Evolutionary conservation across 2,888 invertebrate species (phyloP).

Genomic region (Chironomus tentans): DNA sequence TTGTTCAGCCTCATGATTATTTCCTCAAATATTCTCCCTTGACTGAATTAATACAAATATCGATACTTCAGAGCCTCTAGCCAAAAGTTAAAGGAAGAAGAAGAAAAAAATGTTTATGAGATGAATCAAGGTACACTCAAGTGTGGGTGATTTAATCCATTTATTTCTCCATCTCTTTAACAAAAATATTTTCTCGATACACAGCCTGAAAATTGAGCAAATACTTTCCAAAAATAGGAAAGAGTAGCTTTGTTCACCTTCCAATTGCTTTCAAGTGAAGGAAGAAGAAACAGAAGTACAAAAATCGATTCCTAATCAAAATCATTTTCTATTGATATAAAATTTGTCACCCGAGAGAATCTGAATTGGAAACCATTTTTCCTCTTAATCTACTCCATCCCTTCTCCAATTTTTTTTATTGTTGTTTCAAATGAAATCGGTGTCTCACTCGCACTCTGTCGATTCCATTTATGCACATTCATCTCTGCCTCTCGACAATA

Average conservation of each 20-base stretch:
- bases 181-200: background rate
- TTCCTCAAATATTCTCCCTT: no score
- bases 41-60: no score
- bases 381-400: no score
- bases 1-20: no score
- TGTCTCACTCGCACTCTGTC: background rate
- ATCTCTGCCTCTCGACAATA: background rate
- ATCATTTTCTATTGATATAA: background rate
- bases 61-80: no score
- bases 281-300: no score
- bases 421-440: background rate
- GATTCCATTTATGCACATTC: background rate
- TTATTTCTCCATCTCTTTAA: background rate
- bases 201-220: no score
- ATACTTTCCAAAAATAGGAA: no score
- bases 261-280: background rate
- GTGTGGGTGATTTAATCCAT: background rate
- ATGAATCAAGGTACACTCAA: no score
- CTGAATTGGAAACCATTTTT: no score
- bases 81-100: no score
- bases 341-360: background rate
- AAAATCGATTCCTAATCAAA: constrained; percentile 10
- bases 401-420: background rate
- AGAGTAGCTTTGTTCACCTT: background rate
- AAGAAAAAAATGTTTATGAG: no score